Evolutionary conservation across 2,888 invertebrate species (phyloP), one percentile per base, ranked within the genome.

Genomic region (Heliconius ismenius): DNA sequence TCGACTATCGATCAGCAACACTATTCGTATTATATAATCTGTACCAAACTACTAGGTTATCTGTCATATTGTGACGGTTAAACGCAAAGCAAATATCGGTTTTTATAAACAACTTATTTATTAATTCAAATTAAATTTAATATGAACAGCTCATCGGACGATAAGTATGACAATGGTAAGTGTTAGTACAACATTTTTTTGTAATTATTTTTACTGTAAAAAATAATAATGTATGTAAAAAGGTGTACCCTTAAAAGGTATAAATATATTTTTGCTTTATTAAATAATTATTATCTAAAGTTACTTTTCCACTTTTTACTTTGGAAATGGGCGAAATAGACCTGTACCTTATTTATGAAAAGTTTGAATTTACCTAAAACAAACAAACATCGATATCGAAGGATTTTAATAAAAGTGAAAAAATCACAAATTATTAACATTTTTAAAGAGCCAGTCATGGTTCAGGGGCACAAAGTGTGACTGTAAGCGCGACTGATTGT

Each of bases 141-240:
- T 58, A 70, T 70, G 70, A n/a, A 70, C 58, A 70, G 24, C 32
- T 70, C 70, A 3, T 32, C 49, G 32, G 69, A 75, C 7, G 62
- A 63, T 63, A 68, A 24, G 4, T 49, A 24, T 69, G 69, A 49
- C 39, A 75, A 15, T 21, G 69, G 75, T 75, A 75, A 2, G 62
- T 69, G 28, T n/a, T 15, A 62, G 39, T 36, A n/a, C 7, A 58
- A 58, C 6, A 4, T 21, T 58, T 58, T 58, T n/a, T n/a, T 54
- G 18, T 21, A 54, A 54, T 21, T 15, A 43, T 15, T 43, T 15
- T 43, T 49, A 43, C 43, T 43, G 10, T 43, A 49, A 49, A 49
- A 49, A 49, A 49, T 6, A 43, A 4, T 54, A 21, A 54, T 21
- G 3, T 54, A 54, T 54, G 9, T 18, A 10, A 21, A 54, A n/a